Evolutionary conservation across 2,113 vertebrate genomes (phyloP).

Genomic region (Neomonachus schauinslandi): DNA sequence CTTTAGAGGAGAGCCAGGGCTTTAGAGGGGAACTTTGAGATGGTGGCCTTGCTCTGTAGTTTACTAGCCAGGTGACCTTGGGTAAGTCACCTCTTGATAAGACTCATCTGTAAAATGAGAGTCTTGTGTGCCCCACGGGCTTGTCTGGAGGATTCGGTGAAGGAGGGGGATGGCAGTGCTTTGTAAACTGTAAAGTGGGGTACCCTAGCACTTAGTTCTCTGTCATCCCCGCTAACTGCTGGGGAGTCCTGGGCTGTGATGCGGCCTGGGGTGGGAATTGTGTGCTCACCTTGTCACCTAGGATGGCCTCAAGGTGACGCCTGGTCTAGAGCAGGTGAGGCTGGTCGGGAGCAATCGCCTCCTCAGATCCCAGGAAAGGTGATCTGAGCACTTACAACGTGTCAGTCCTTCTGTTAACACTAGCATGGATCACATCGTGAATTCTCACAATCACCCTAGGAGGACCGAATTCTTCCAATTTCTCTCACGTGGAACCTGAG

Average conservation of each 20-base stretch:
- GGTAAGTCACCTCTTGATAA: background rate
- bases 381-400: background rate
- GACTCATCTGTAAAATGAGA: constrained; percentile 42
- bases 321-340: background rate
- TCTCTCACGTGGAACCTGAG: background rate
- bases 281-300: background rate
- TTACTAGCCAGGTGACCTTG: background rate
- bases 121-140: background rate
- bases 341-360: background rate
- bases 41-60: background rate
- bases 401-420: background rate
- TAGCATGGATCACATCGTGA: background rate
- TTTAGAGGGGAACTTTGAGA: background rate
- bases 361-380: background rate
- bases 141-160: background rate
- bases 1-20: background rate
- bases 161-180: background rate
- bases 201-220: background rate
- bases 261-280: background rate
- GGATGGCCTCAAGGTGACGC: background rate
- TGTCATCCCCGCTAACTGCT: background rate
- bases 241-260: background rate
- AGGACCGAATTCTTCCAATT: background rate
- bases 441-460: background rate
- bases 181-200: background rate